Base-by-base conservation (phyloP, 2,888 invertebrate genomes). In the Mimumesa dahlbomi region DNA sequence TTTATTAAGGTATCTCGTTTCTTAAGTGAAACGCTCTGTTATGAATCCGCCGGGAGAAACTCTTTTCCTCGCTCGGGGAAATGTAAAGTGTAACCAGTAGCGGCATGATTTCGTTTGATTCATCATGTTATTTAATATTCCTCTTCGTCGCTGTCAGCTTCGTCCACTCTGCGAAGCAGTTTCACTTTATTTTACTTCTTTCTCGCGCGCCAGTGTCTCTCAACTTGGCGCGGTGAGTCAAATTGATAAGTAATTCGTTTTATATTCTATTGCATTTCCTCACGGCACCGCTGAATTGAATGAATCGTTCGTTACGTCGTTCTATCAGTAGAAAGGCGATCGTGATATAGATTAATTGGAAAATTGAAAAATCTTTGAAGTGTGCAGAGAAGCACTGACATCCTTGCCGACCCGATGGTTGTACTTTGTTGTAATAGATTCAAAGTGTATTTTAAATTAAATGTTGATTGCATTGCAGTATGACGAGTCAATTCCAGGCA, bases 71-170 rank as follows among this genome's bases (percentile, higher is more conserved):
- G 16, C 13, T 40, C 11, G 7, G 7, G 22, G 34, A 61, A 52
- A 59, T 13, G 16, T 34, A 11, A 36, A 36, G 14, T 14, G 16
- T 50, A 58, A 29, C 16, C 9, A n/a, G 19, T 3, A 43, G 3
- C 19, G 42, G 7, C n/a, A 11, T 29, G 49, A 19, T 58, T 57
- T 25, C 29, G 36, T 38, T 59, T 14, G 43, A 50, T 45, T 50
- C 64, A 16, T 50, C 22, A n/a, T 16, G 18, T 52, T 53, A 53
- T 61, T 61, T 65, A 65, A 65, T 65, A 65, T 46, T 61, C 31
- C 6, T 34, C 11, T 0, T 22, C 45, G 4, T 14, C 2, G 11
- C 7, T 6, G 11, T 3, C 36, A 11, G 3, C 0, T 6, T 13
- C 13, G 14, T 16, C 7, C 16, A 11, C 14, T 0, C 14, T 11